Evolutionary conservation across 2,113 vertebrate genomes (phyloP).

Genomic region (Hepsetus odoe): DNA sequence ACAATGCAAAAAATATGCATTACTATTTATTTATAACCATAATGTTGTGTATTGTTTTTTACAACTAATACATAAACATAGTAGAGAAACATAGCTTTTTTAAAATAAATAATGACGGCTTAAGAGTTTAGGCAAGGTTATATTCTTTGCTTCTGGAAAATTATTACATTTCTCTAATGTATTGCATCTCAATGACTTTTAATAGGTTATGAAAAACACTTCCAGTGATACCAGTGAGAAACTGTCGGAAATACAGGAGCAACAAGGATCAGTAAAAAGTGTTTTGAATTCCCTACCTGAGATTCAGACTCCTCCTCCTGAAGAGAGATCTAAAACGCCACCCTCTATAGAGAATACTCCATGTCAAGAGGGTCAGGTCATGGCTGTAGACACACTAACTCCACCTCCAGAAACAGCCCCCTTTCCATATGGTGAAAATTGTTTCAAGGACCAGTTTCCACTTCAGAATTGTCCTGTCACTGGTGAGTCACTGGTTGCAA

Average conservation of each 20-base stretch:
- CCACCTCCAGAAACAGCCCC: conserved; percentile 74
- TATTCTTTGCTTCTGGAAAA: background rate
- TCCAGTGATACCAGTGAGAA: conserved; percentile 6
- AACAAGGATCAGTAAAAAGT: background rate
- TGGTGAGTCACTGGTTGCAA: conserved; percentile 53
- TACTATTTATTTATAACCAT: too few relatives aligned
- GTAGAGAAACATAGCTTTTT: too few relatives aligned
- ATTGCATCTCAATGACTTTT: background rate
- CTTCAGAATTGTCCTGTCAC: conserved; percentile 21
- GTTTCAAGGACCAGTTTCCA: conserved; percentile 50
- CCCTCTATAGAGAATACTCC: conserved; percentile 55
- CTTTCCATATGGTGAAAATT: conserved; percentile 43
- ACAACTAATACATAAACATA: too few relatives aligned
- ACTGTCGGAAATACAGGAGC: conserved; percentile 6
- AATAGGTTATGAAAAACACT: conserved; percentile 26
- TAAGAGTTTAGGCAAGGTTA: too few relatives aligned
- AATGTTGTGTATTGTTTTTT: too few relatives aligned
- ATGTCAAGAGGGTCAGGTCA: conserved; percentile 61
- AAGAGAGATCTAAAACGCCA: conserved; percentile 60
- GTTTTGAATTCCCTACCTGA: conserved; percentile 61
- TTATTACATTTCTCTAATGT: background rate
- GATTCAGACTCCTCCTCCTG: conserved; percentile 74
- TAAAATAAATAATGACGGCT: too few relatives aligned
- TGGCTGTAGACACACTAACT: conserved; percentile 74
- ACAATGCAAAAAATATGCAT: too few relatives aligned